Percentiles rank a stretch among this genome's conserved stretches.
phyloP scores from a whole-genome alignment of 2,797 vertebrate genomes.

The Merluccius polli region DNA sequence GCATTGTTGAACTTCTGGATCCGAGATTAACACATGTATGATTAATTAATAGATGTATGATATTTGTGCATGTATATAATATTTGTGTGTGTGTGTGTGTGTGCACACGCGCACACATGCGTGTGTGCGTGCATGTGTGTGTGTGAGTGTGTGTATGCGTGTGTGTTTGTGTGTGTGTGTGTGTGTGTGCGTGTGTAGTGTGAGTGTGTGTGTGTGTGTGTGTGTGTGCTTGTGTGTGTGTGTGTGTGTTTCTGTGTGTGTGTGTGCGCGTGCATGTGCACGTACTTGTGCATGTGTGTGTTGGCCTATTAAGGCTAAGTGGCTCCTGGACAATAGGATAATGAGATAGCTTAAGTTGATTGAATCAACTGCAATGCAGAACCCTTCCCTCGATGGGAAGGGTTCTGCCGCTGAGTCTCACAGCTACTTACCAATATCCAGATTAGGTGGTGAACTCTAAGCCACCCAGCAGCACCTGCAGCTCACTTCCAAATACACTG shows the following conservation, averaged over 20 bases:
- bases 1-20: too few species aligned
- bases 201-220: too few species aligned
- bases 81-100: neutral
- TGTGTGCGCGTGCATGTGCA: neutral
- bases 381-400: conserved; percentile 41
- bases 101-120: too few species aligned
- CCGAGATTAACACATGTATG: too few species aligned
- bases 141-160: too few species aligned
- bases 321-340: conserved; percentile 52
- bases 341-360: conserved; percentile 53
- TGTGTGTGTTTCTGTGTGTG: neutral
- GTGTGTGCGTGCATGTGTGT: neutral
- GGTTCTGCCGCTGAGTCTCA: conserved; percentile 38
- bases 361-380: conserved; percentile 33
- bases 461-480: neutral
- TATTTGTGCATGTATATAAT: too few species aligned
- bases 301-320: conserved; percentile 49
- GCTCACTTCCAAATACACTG: conserved; percentile 22
- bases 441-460: conserved; percentile 18
- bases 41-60: too few species aligned
- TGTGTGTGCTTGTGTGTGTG: neutral
- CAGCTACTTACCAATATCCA: conserved; percentile 23
- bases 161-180: too few species aligned
- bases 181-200: too few species aligned
- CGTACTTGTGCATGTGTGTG: conserved; percentile 20